Conservation (phyloP, 2,888 invertebrate genomes). For the Eupithecia subfuscata region DNA sequence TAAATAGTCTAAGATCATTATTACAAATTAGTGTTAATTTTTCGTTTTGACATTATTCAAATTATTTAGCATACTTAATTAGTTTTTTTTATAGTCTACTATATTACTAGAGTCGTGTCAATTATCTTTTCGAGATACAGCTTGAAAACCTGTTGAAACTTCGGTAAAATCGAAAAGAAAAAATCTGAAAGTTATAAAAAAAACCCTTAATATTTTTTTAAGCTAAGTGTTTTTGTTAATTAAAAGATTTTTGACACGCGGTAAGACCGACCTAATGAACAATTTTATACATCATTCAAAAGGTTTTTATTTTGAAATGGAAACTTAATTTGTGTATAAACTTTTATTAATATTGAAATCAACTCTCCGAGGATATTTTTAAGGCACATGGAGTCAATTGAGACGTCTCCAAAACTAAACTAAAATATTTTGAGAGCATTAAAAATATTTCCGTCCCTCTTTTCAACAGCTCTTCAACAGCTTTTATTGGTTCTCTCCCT, state of each 20-base stretch:
- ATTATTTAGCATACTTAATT: neutral
- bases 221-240: neutral
- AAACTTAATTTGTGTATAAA: neutral
- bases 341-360: neutral
- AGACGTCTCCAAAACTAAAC: too few relatives aligned
- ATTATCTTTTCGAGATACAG: neutral
- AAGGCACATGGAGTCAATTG: neutral
- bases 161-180: neutral
- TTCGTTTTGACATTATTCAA: constrained; percentile 1
- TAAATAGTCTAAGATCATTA: constrained; percentile 26
- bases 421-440: too few relatives aligned
- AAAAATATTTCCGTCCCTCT: too few relatives aligned
- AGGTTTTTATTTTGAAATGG: neutral
- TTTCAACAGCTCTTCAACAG: too few relatives aligned
- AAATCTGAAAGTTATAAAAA: neutral
- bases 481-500: too few relatives aligned
- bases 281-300: neutral
- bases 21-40: constrained; percentile 30
- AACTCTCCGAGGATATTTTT: neutral
- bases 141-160: neutral
- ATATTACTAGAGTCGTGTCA: neutral
- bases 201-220: neutral
- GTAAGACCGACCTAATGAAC: neutral
- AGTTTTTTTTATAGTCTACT: neutral
- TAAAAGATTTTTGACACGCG: neutral